phyloP scores from a whole-genome alignment of 1,140 invertebrate genomes.

The Lepidurus arcticus region DNA sequence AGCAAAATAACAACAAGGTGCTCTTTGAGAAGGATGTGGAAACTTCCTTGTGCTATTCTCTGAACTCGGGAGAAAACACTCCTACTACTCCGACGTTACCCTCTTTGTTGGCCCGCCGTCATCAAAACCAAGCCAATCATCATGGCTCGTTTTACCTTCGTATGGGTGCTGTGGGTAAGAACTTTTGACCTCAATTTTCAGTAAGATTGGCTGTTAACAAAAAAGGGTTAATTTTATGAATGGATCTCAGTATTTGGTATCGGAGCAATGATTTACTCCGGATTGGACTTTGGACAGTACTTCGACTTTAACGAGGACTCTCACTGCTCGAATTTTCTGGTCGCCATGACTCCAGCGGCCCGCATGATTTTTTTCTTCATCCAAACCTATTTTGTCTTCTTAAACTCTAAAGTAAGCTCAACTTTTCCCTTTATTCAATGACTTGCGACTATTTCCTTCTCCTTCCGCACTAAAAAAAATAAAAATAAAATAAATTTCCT shows the following conservation, averaged over 20 bases:
- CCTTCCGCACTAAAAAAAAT: background rate
- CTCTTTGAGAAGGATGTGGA: background rate
- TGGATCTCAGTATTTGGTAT: conserved; percentile 74
- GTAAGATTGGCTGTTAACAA: background rate
- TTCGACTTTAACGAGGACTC: conserved; percentile 79
- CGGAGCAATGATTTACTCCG: conserved; percentile 90
- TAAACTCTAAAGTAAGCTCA: conserved; percentile 66
- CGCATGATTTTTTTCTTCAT: conserved; percentile 90
- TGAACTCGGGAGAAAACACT: background rate
- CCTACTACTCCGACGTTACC: background rate
- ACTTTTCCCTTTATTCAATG: conserved; percentile 17
- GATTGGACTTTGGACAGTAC: conserved; percentile 86
- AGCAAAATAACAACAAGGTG: background rate
- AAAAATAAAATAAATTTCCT: background rate
- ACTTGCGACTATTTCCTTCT: conserved; percentile 5
- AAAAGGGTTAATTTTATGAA: background rate
- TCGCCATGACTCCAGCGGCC: conserved; percentile 76
- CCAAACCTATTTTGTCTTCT: conserved; percentile 94
- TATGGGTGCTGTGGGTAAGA: conserved; percentile 82
- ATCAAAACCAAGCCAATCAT: conserved; percentile 43
- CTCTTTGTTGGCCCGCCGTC: background rate
- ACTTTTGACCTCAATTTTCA: background rate
- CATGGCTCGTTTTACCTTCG: conserved; percentile 88
- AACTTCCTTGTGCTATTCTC: background rate
- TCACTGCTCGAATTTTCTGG: conserved; percentile 77